Conservation (phyloP, 2,888 invertebrate species). For the Callimorpha dominula region DNA sequence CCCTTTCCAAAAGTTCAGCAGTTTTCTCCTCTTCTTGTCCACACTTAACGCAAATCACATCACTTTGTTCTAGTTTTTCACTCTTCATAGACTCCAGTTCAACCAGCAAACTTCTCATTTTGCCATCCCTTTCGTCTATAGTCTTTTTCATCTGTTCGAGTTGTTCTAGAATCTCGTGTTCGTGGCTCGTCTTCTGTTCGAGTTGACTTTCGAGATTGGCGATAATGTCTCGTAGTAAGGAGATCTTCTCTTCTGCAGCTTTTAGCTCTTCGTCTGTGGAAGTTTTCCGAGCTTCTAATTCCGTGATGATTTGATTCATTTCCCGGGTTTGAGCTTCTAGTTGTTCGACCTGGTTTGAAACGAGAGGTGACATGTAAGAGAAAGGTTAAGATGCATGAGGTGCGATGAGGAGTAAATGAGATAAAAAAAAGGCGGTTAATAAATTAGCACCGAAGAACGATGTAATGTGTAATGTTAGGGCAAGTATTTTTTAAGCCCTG, state of each 20-base stretch:
- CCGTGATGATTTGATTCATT: constrained; percentile 87
- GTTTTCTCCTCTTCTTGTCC: constrained; percentile 66
- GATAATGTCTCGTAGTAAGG: constrained; percentile 91
- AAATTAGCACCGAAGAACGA: not conserved
- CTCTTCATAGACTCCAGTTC: constrained; percentile 85
- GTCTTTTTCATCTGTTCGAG: constrained; percentile 85
- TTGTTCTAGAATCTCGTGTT: constrained; percentile 88
- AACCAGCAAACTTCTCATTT: constrained; percentile 84
- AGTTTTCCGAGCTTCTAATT: constrained; percentile 88
- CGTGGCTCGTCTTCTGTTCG: constrained; percentile 88
- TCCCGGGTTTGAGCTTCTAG: constrained; percentile 92
- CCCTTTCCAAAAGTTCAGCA: constrained; percentile 65
- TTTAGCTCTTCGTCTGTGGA: constrained; percentile 91
- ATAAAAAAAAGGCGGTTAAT: not conserved
- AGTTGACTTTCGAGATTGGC: constrained; percentile 92
- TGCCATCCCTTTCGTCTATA: constrained; percentile 85
- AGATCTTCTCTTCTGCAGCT: constrained; percentile 91
- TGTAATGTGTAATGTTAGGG: too few relatives aligned
- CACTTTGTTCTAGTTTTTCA: constrained; percentile 75
- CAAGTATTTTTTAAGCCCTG: not conserved
- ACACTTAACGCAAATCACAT: constrained; percentile 70
- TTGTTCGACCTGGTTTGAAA: constrained; percentile 89
- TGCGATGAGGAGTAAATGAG: not conserved
- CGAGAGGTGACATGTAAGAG: constrained; percentile 21
- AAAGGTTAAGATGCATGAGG: constrained; percentile 18